phyloP scores from a whole-genome alignment of 1,140 invertebrate genomes.

The Drosophila jambulina region DNA sequence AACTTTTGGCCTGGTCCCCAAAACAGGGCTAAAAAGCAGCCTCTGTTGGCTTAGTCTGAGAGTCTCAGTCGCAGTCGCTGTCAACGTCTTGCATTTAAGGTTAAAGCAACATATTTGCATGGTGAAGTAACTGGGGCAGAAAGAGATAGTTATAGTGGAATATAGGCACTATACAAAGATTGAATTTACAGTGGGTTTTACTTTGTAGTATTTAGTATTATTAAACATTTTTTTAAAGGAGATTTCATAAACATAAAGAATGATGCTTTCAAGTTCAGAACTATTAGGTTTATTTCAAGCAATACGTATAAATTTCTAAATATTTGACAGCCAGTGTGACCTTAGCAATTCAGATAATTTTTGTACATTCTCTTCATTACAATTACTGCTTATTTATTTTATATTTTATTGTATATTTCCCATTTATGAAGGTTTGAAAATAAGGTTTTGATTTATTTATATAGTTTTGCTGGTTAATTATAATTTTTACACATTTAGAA shows the following conservation, averaged over 20 bases:
- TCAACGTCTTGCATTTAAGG: conserved; percentile 67
- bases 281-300: not conserved
- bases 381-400: not conserved
- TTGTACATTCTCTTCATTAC: not conserved
- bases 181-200: conserved; percentile 14
- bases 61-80: conserved; percentile 21
- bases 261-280: not conserved
- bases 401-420: not conserved
- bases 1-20: conserved; percentile 27
- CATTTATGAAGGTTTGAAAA: not conserved
- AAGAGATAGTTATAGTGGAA: conserved; percentile 29
- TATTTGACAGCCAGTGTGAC: not conserved
- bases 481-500: too few species aligned
- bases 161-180: not conserved
- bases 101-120: conserved; percentile 77
- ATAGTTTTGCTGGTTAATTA: too few species aligned
- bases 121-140: conserved; percentile 68
- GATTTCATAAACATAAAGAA: not conserved
- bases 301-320: not conserved
- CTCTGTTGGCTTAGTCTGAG: conserved; percentile 5
- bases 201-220: not conserved
- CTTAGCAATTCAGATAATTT: not conserved
- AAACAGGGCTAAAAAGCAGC: conserved; percentile 26
- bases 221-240: not conserved
- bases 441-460: too few species aligned